Base-by-base conservation (phyloP, 2,888 invertebrate species). In the Caenorhabditis becei region DNA sequence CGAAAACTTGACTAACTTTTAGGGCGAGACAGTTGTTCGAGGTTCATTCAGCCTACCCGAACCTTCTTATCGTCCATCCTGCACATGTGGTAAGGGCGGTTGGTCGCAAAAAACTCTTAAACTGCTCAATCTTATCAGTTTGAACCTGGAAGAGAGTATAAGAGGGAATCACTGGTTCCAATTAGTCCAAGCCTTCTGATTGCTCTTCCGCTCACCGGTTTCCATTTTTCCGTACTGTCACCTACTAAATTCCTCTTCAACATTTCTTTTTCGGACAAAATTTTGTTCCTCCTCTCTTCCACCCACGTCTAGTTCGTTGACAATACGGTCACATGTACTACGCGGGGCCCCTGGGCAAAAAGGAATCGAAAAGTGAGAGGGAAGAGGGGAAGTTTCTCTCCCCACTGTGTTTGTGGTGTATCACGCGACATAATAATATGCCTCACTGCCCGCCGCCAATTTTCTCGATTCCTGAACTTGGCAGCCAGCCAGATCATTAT, bases 311-410 rank as follows among this genome's bases (percentile, higher is more conserved):
- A 53, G 75, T 75, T 75, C 66, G 66, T 75, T 75, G 75, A 61
- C 66, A 75, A 75, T 75, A 75, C 75, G 75, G 75, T 75, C 75
- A 75, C 75, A 75, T 75, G 75, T 66, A 75, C 75, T 75, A 44
- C 72, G 66, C 47, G 4, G 47, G 47, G 35, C 35, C 35, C 41
- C 14, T 41, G 41, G 41, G 51, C 54, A 49, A 62, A 53, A 56
- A 35, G 41, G 23, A 41, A 41, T 20, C 20, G 35, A 54, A 58
- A 47, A 47, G 59, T 28, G 53, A 53, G 63, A 54, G 32, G 63
- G 54, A 18, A 41, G 26, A n/a, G 28, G 58, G 24, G 56, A 51
- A 62, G 51, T 59, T 44, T 53, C 51, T 71, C 71, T 58, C 41
- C 24, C 51, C 54, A 41, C 16, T 61, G 44, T 75, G 75, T 75